Evolutionary conservation across 2,888 invertebrate species (phyloP).

Genomic region (Hirtodrosophila confusa): DNA sequence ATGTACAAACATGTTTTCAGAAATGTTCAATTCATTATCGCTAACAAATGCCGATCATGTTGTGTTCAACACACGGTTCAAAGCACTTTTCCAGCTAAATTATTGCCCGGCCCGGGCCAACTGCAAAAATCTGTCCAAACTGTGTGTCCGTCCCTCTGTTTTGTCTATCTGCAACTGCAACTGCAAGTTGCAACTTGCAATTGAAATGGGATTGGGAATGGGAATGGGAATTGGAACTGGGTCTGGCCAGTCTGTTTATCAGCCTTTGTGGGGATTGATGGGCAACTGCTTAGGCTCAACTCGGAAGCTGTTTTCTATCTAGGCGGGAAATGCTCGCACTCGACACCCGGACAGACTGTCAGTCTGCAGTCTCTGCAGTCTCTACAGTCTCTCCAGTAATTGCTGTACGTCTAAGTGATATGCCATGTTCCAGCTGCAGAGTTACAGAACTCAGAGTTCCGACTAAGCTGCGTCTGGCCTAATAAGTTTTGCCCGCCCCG

Average conservation of each 20-base stretch:
- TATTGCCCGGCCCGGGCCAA: constrained; percentile 48
- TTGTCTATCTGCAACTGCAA: constrained; percentile 6
- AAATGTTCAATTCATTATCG: constrained; percentile 82
- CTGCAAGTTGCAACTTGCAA: constrained; percentile 22
- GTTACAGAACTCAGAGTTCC: constrained; percentile 16
- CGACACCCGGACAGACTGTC: constrained; percentile 19
- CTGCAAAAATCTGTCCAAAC: constrained; percentile 28
- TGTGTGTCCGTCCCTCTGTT: constrained; percentile 14
- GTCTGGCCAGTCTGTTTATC: constrained; percentile 44
- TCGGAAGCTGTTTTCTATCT: constrained; percentile 63
- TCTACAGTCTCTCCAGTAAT: constrained; percentile 43
- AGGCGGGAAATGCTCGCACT: constrained; percentile 29
- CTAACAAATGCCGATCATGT: constrained; percentile 81
- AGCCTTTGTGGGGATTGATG: constrained; percentile 36
- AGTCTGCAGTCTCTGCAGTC: not conserved
- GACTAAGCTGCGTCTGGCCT: constrained; percentile 10
- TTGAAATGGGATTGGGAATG: constrained; percentile 41
- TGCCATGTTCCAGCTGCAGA: constrained; percentile 63
- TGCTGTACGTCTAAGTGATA: constrained; percentile 73
- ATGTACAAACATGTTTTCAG: constrained; percentile 80
- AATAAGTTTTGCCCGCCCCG: constrained; percentile 26
- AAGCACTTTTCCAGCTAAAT: constrained; percentile 77
- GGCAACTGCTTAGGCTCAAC: constrained; percentile 34
- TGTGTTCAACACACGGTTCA: constrained; percentile 76
- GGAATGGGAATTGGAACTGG: constrained; percentile 44